Evolutionary conservation across 2,797 vertebrate genomes (phyloP).

Genomic region (Spizella passerina): DNA sequence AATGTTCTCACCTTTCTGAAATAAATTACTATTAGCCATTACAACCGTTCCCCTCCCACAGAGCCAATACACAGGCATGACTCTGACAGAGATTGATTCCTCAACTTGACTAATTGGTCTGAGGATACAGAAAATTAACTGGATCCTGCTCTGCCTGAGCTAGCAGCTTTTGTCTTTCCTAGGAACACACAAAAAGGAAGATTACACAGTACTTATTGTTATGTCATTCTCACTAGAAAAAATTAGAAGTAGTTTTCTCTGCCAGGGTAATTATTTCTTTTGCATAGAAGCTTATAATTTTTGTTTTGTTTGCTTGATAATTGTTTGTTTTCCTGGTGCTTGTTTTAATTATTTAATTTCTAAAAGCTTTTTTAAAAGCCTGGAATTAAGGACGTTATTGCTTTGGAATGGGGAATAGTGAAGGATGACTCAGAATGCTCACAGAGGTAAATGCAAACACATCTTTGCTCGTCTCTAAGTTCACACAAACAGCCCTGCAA

Average conservation of each 20-base stretch:
- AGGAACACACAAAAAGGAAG: background rate
- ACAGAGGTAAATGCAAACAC: background rate
- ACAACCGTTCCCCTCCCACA: background rate
- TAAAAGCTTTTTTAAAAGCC: background rate
- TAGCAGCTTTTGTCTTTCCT: background rate
- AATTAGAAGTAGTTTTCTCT: background rate
- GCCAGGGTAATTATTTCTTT: background rate
- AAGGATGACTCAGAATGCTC: background rate
- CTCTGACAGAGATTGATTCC: background rate
- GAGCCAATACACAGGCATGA: background rate
- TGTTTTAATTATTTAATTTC: background rate
- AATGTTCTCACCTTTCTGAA: background rate
- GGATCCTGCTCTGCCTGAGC: background rate
- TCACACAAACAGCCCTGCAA: background rate
- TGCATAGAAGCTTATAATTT: background rate
- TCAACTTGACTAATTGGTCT: background rate
- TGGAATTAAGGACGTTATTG: background rate
- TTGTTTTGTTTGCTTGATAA: background rate
- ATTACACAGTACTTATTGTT: background rate
- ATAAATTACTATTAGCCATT: background rate
- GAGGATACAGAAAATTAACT: slow-evolving; percentile 3
- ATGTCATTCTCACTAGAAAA: background rate
- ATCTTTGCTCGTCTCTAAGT: background rate
- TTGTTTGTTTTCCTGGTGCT: background rate
- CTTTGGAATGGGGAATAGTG: background rate